Base-by-base conservation (phyloP, 2,113 vertebrate genomes). In the Scartelaos histophorus region DNA sequence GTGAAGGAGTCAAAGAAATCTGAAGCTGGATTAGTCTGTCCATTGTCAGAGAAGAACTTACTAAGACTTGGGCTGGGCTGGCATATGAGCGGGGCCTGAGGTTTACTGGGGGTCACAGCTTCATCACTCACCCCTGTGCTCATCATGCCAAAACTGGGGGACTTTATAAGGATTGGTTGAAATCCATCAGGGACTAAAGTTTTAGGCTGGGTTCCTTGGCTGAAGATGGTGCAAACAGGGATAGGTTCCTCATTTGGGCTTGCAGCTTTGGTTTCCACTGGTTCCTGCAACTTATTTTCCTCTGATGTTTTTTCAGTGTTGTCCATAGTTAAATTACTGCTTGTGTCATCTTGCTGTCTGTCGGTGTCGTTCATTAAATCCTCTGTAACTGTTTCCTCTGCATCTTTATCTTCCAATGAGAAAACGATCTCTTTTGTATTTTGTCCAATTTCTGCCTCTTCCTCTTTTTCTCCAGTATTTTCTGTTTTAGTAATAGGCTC, bases 1-100 rank as follows among this genome's bases (percentile, higher is more conserved):
- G 97, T 99, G 70, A 99, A 99, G 0, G 98, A 99, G 84, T 99
- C 98, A 45, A 99, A 99, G 88, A 99, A 99, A 85, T 99, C 98
- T 0, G 95, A 93, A 54, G 95, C 97, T 19, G 97, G 88, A 60
- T 95, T 96, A 22, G 89, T 84, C 57, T 78, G 90, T 75, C 91
- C 82, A 0, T 95, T 93, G 24, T 99, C 98, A 0, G 94, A 93
- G 62, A 99, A 99, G 86, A 99, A 99, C 53, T 96, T 98, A 84
- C 98, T 99, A 57, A 99, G 93, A 86, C 98, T 99, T 43, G 98
- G 98, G 84, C 97, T 99, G 5, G 98, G 98, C 25, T 99, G 98
- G 79, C 98, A 97, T 7, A 94, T 93, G 1, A 96, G 95, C 2
- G 91, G 87, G 0, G 93, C 92, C 0, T 90, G 88, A 51, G 91